Evolutionary conservation across 2,113 vertebrate genomes (phyloP), one percentile per base, ranked within the genome.

Genomic region (Proteles cristata): DNA sequence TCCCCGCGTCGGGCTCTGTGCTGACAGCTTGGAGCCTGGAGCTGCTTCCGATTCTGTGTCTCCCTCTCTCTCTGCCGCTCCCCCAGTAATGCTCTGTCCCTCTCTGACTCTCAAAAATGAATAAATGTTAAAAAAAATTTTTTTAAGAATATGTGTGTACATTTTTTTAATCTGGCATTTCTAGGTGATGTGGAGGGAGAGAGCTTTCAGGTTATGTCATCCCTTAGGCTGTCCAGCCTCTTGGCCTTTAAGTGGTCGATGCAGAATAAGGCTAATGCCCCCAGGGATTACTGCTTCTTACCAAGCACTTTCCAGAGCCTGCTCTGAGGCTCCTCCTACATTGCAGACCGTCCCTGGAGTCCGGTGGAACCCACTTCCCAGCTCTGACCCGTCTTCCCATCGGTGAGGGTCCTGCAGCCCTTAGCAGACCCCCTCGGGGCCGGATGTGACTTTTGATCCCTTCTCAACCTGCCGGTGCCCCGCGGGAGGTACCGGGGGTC

Each of bases 251-350:
- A 31, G 6, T 19, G 48, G 25, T 12, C 26, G 7, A 1, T 4
- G 6, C 65, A 0, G 0, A 16, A 7, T 5, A n/a, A 7, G 3
- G 7, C 1, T 4, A 4, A 2, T 12, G 0, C 17, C 17, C 19
- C 21, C 6, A 0, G 0, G 0, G 28, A 2, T 26, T 17, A 17
- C 35, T 3, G 0, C n/a, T 19, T 14, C 74, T 39, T 48, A 4
- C 5, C 25, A 17, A 11, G 73, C 7, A 0, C 28, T 0, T 19
- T 14, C 65, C 65, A 21, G 61, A 77, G 45, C 68, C 48, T 2
- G 2, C 31, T 61, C 68, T 2, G 21, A 14, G 17, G 21, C 16
- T 65, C 25, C 66, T 48, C 1, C 33, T 4, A 12, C 68, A 21
- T 6, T 0, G 1, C 14, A 9, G 69, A 39, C 5, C 11, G 0